Conservation (phyloP, 2,888 invertebrate species). For the Limnephilus lunatus region DNA sequence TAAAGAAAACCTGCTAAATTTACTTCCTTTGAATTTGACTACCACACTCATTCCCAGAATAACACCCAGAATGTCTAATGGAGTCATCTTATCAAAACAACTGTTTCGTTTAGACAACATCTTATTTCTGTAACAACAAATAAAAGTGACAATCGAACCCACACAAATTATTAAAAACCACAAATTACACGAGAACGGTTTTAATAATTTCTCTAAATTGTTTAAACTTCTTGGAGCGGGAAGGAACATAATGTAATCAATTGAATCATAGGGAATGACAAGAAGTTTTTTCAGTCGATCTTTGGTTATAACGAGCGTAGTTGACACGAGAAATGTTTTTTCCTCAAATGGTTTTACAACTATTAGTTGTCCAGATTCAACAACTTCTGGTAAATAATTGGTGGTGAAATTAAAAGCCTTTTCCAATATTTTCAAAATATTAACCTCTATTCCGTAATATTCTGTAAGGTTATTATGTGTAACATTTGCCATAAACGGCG, state of each 20-base stretch:
- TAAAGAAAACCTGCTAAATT: not conserved
- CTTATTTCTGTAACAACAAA: not conserved
- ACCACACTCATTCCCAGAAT: slow-evolving; percentile 18
- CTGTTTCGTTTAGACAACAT: not conserved
- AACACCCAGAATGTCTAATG: slow-evolving; percentile 9
- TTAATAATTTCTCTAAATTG: slow-evolving; percentile 43
- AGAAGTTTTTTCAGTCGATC: not conserved
- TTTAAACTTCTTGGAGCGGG: not conserved
- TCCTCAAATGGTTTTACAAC: not conserved
- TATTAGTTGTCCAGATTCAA: not conserved
- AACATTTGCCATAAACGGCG: not conserved
- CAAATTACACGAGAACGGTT: not conserved
- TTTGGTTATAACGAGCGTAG: not conserved
- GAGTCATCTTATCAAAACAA: not conserved
- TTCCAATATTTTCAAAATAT: not conserved
- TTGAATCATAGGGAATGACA: not conserved
- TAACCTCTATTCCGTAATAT: slow-evolving; percentile 8
- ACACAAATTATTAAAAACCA: not conserved
- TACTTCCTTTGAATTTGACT: not conserved
- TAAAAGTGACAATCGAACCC: not conserved
- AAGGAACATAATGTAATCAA: not conserved
- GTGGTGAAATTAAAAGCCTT: not conserved
- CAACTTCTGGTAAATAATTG: not conserved
- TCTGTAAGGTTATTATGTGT: not conserved
- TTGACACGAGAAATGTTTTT: not conserved